Percentiles rank a stretch among this genome's conserved stretches.
Conservation (phyloP, 1,140 invertebrate species). For the Dendrolimus punctatus region DNA sequence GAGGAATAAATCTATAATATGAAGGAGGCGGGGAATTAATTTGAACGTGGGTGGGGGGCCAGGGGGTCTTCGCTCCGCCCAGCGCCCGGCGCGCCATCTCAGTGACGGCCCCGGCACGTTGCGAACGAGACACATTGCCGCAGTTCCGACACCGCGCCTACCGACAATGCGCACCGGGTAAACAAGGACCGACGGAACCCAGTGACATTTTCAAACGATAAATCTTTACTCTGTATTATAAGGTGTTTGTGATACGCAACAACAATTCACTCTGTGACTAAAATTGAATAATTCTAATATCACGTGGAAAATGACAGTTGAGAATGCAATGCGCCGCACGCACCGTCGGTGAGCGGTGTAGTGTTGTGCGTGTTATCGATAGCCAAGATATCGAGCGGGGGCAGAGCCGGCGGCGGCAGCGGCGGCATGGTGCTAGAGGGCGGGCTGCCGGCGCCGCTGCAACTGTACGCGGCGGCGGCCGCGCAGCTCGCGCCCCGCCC, state of each 20-base stretch:
- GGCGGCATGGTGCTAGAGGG: slow-evolving; percentile 56
- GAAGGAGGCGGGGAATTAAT: slow-evolving; percentile 66
- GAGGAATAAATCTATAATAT: slow-evolving; percentile 70
- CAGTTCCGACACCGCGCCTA: slow-evolving; percentile 6
- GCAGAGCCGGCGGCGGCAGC: slow-evolving; percentile 18
- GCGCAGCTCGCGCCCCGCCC: slow-evolving; percentile 70
- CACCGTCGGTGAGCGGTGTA: slow-evolving; percentile 21
- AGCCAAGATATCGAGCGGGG: slow-evolving; percentile 40
- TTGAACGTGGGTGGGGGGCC: slow-evolving; percentile 46
- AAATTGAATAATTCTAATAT: neutral
- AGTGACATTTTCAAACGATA: neutral
- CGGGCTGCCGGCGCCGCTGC: slow-evolving; percentile 72
- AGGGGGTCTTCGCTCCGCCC: slow-evolving; percentile 45
- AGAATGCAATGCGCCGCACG: slow-evolving; percentile 16
- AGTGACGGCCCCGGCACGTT: slow-evolving; percentile 40
- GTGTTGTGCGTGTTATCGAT: slow-evolving; percentile 32
- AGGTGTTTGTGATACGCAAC: too few relatives aligned
- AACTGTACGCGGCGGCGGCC: slow-evolving; percentile 73
- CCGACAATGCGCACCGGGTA: slow-evolving; percentile 1
- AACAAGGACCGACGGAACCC: neutral
- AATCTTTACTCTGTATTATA: too few relatives aligned
- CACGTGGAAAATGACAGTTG: slow-evolving; percentile 15
- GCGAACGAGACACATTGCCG: slow-evolving; percentile 24
- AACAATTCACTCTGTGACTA: slow-evolving; percentile 1
- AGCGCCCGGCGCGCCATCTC: slow-evolving; percentile 50